phyloP scores from a whole-genome alignment of 2,888 invertebrate species.

The Cephus rjabovi region DNA sequence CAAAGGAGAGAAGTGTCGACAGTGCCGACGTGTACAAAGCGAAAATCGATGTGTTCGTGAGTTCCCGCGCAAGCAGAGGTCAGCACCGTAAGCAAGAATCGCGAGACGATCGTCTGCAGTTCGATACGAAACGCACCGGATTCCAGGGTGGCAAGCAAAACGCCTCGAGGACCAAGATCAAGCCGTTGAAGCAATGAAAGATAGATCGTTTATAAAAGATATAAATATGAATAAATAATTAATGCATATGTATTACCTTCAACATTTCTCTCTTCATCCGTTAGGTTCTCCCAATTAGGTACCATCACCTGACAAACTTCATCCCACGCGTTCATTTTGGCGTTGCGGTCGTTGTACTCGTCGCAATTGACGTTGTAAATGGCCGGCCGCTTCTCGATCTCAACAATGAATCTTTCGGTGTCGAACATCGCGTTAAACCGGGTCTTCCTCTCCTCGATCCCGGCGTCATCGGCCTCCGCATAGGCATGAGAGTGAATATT shows the following conservation, averaged over 20 bases:
- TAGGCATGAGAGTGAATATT: neutral
- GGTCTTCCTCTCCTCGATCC: neutral
- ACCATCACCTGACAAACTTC: slow-evolving; percentile 58
- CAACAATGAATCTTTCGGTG: slow-evolving; percentile 56
- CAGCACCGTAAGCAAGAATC: neutral
- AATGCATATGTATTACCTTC: slow-evolving; percentile 44
- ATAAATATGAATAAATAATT: neutral
- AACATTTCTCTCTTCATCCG: slow-evolving; percentile 48
- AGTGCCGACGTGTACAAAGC: neutral
- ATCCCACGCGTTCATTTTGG: slow-evolving; percentile 57
- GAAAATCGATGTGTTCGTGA: neutral
- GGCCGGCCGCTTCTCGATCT: slow-evolving; percentile 56
- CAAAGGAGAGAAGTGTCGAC: neutral
- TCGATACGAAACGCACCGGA: neutral
- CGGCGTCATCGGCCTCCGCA: neutral
- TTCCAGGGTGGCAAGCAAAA: slow-evolving; percentile 2
- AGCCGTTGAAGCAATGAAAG: neutral
- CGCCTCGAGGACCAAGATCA: neutral
- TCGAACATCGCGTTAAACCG: slow-evolving; percentile 46
- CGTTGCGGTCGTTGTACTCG: slow-evolving; percentile 55
- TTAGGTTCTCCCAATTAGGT: slow-evolving; percentile 54
- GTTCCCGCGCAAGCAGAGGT: neutral
- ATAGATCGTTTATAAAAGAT: neutral
- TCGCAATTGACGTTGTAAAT: slow-evolving; percentile 56
- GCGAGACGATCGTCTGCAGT: neutral